Conservation (phyloP, 1,140 invertebrate species). For the Holotrichia oblita region DNA sequence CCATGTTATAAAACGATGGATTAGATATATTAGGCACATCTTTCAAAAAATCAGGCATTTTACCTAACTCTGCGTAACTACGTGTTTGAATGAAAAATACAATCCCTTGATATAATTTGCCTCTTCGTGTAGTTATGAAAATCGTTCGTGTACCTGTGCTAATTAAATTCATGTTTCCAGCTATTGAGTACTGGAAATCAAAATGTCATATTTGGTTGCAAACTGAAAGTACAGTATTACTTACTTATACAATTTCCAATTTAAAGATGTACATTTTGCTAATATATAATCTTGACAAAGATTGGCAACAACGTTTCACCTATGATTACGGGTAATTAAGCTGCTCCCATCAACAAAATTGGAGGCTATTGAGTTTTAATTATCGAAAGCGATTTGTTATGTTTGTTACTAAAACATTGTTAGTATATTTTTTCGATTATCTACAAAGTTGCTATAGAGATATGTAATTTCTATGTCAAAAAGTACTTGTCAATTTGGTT, state of each 20-base stretch:
- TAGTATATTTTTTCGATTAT: neutral
- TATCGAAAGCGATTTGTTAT: neutral
- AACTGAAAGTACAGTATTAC: neutral
- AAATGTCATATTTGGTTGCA: neutral
- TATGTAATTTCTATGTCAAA: neutral
- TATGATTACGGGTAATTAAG: neutral
- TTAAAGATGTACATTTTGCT: neutral
- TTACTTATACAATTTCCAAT: neutral
- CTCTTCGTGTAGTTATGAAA: neutral
- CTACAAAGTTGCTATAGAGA: neutral
- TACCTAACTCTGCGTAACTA: slow-evolving; percentile 17
- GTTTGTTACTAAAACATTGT: neutral
- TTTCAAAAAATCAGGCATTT: slow-evolving; percentile 37
- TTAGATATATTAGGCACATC: slow-evolving; percentile 15
- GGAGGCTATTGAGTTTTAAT: neutral
- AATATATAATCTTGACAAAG: neutral
- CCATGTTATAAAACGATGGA: slow-evolving; percentile 37
- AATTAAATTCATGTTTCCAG: neutral
- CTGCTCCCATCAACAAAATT: neutral
- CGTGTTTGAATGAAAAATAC: neutral
- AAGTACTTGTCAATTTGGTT: neutral
- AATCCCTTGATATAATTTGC: neutral
- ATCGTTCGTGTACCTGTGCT: neutral
- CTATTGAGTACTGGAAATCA: neutral
- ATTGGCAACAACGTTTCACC: neutral